A percentile compares a stretch with the other conserved stretches of the same genome.
Conservation (phyloP, 2,113 vertebrate genomes). For the Galbula dea region DNA sequence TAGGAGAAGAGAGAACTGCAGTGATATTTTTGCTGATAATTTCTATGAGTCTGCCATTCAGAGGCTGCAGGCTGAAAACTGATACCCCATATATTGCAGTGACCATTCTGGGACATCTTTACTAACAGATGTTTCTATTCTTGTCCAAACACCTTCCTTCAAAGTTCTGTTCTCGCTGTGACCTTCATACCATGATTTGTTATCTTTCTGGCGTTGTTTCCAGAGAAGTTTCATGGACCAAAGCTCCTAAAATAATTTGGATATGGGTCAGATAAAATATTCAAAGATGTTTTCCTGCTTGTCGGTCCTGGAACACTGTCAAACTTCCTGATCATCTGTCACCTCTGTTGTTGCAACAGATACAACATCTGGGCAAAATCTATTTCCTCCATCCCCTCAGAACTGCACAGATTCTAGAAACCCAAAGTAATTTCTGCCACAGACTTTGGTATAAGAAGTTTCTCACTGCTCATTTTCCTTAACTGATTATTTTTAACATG, state of each 20-base stretch:
- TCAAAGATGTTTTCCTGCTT: neutral
- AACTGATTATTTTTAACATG: neutral
- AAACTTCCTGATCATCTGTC: neutral
- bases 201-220: slow-evolving; percentile 56
- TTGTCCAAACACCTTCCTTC: slow-evolving; percentile 64
- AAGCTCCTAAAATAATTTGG: slow-evolving; percentile 36
- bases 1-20: neutral
- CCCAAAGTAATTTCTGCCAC: neutral
- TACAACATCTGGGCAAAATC: neutral
- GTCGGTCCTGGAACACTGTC: neutral
- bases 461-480: neutral
- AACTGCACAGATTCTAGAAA: neutral
- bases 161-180: slow-evolving; percentile 50
- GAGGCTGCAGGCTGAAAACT: slow-evolving; percentile 25
- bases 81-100: slow-evolving; percentile 34
- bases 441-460: neutral
- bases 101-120: slow-evolving; percentile 61
- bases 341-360: neutral
- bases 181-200: slow-evolving; percentile 54
- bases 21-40: neutral
- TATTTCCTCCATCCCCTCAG: neutral
- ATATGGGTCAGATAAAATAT: slow-evolving; percentile 42
- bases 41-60: slow-evolving; percentile 48
- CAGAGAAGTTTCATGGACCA: slow-evolving; percentile 7
- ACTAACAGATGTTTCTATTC: slow-evolving; percentile 66